Base-by-base conservation (phyloP, 1,140 invertebrate genomes). In the Drosophila ananassae region DNA sequence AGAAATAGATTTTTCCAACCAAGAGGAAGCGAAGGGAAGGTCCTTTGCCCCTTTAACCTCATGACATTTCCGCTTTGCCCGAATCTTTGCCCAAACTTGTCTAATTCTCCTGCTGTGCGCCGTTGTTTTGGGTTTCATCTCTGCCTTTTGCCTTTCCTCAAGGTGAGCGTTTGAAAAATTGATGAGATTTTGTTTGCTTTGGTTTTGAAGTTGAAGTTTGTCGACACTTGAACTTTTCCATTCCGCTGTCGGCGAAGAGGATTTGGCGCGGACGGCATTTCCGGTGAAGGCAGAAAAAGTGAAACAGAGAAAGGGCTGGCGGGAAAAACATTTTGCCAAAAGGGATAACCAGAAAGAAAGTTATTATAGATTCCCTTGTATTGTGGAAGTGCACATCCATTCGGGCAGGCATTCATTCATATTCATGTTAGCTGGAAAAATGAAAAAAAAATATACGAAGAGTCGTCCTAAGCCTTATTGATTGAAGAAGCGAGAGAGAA, bases 131-230 rank as follows among this genome's bases (percentile, higher is more conserved):
- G 50, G 10, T 47, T 53, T 30, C 41, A 24, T 7, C n/a, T 53
- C 9, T n/a, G 51, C 30, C 7, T 34, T 53, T n/a, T 4, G n/a
- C 28, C 32, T 28, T 54, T 12, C 51, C 46, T 58, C 62, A 62
- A 76, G 80, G 80, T 84, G 77, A 41, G 55, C 64, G 71, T 74
- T 47, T 87, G 81, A 85, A 85, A 85, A 77, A 81, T 85, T 87
- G 78, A 85, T 85, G 82, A 80, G 81, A 78, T 85, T 81, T 75
- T 54, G 47, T 71, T 83, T 83, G 72, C 28, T 71, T 69, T 63
- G 61, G 51, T 69, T 57, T 50, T 41, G 41, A 50, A 69, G 66
- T 37, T 69, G 39, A 69, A 69, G 66, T 69, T 69, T 69, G 44
- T 57, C 66, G 66, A 69, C 66, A 69, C 66, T 69, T 69, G 66